phyloP scores from a whole-genome alignment of 2,113 vertebrate genomes.

The Calidris pygmaea region DNA sequence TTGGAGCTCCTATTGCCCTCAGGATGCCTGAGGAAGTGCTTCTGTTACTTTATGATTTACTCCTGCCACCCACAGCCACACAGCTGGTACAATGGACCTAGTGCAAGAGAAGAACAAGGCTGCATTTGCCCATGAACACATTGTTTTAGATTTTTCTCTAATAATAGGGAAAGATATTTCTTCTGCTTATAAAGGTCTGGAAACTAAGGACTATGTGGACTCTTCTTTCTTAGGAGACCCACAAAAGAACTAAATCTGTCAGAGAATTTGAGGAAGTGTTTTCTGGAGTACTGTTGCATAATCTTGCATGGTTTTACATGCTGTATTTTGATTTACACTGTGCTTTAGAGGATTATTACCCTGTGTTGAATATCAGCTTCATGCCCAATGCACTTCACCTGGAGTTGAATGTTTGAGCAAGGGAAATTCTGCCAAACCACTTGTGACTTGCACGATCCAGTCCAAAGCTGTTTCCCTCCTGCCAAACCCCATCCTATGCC shows the following conservation, averaged over 20 bases:
- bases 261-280: neutral
- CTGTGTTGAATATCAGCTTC: neutral
- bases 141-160: neutral
- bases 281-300: conserved; percentile 1
- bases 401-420: neutral
- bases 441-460: neutral
- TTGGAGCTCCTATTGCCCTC: neutral
- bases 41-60: neutral
- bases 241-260: neutral
- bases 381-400: neutral
- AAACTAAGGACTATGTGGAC: neutral
- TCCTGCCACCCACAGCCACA: neutral
- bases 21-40: neutral
- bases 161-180: neutral
- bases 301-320: neutral
- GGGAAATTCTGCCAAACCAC: neutral
- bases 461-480: neutral
- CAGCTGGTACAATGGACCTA: neutral
- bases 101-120: neutral
- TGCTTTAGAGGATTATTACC: neutral
- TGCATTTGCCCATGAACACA: neutral
- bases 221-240: neutral
- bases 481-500: neutral
- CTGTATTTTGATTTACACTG: neutral
- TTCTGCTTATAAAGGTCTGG: neutral